Evolutionary conservation across 2,888 invertebrate species (phyloP), one percentile per base, ranked within the genome.

Genomic region (Matsumyia berberina): DNA sequence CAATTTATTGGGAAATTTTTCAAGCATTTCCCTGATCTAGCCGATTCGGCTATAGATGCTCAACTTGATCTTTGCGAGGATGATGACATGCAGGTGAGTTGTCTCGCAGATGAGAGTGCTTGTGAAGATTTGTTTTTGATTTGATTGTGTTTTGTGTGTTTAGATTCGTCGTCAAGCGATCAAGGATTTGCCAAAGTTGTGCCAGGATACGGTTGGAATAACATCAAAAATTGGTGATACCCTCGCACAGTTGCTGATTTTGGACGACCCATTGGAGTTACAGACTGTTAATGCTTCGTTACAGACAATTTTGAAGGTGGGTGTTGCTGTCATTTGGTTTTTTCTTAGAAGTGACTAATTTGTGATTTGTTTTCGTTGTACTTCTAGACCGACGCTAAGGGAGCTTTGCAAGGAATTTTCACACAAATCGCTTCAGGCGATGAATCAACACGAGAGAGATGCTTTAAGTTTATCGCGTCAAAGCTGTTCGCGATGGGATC

Each of bases 1-100:
- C 98, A 99, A 91, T 98, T 99, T 88, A 98, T 99, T 90, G 96
- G 97, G 2, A 95, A 97, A 91, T 99, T 98, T 92, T 98, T 98
- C 91, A 97, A 96, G 90, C 94, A 96, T 91, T 99, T 99, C 91
- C 98, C 98, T 6, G 93, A 94, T 83, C 92, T 97, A 76, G 94
- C 96, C n/a, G 96, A 96, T 87, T 94, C 96, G 90, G 97, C 98
- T 6, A 95, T 99, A 67, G 96, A 98, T 92, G 97, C 97, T 80
- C 95, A 97, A 89, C 94, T 99, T 88, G 98, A 98, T 93, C 93
- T 99, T 5, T 98, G 98, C 91, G 98, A 99, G 92, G 98, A 99
- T 93, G 96, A 97, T 89, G 98, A 99, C 91, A 94, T 96, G 88
- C 95, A 95, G 90, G 97, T 98, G 9, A 15, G 46, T 33, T 46